These are phyloP conservation scores for Podarcis raffonei DNA, from an alignment of 2,113 vertebrate species.

Conservation along the genomic window DNA sequence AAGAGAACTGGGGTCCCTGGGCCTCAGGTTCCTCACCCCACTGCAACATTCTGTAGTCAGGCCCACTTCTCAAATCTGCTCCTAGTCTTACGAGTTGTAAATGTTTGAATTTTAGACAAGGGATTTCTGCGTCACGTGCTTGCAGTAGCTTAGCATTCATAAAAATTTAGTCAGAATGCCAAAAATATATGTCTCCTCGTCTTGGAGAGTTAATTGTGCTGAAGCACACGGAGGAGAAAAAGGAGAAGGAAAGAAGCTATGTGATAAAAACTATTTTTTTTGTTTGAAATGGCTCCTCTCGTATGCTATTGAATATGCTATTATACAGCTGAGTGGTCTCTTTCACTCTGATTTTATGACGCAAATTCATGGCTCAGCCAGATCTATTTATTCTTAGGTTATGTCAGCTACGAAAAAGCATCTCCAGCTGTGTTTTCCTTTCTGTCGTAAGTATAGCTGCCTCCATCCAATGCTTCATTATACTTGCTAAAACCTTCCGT, in stretches of 20 bases:
- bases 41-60: too few relatives aligned
- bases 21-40: too few relatives aligned
- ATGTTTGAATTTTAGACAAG: neutral
- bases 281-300: conserved; percentile 17
- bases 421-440: conserved; percentile 29
- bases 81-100: neutral
- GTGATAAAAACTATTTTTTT: conserved; percentile 1
- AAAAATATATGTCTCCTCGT: conserved; percentile 26
- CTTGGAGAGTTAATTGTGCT: neutral
- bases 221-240: conserved; percentile 17
- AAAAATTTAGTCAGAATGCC: neutral
- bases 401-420: conserved; percentile 24
- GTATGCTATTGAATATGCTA: conserved; percentile 4
- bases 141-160: neutral
- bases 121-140: neutral
- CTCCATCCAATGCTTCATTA: conserved; percentile 7
- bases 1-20: too few relatives aligned
- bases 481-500: neutral
- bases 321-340: conserved; percentile 29
- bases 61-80: neutral
- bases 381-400: neutral
- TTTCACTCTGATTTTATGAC: conserved; percentile 37
- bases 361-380: neutral
- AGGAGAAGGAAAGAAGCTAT: neutral
- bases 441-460: neutral